Evolutionary conservation across 1,140 invertebrate genomes (phyloP).

Genomic region (Zaprionus taronus): DNA sequence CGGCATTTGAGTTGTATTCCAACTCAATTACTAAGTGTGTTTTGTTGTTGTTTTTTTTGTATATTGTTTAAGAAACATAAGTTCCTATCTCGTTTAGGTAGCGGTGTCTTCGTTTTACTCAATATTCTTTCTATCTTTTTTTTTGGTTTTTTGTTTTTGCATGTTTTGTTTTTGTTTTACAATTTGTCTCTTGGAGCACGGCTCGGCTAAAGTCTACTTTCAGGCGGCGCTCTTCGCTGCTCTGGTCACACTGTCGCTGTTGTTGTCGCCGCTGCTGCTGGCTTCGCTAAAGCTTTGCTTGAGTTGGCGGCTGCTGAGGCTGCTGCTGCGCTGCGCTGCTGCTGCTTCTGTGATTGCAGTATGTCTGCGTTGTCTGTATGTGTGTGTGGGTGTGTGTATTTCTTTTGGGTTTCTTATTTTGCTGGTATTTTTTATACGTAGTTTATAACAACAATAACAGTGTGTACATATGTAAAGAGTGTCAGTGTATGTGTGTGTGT

Average conservation of each 20-base stretch:
- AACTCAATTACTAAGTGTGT: constrained; percentile 33
- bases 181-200: constrained; percentile 71
- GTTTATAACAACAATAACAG: constrained; percentile 76
- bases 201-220: constrained; percentile 65
- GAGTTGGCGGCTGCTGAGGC: constrained; percentile 43
- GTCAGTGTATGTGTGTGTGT: constrained; percentile 27
- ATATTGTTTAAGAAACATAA: constrained; percentile 48
- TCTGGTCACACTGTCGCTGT: constrained; percentile 56
- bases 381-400: constrained; percentile 43
- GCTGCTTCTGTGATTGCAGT: constrained; percentile 24
- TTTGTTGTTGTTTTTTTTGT: constrained; percentile 31
- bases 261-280: constrained; percentile 47
- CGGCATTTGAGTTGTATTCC: constrained; percentile 25
- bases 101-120: constrained; percentile 42
- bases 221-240: constrained; percentile 57
- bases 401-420: constrained; percentile 9
- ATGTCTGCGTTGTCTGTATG: constrained; percentile 35
- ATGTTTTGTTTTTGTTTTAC: constrained; percentile 8
- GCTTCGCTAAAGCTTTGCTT: constrained; percentile 54
- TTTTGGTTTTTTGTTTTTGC: constrained; percentile 12
- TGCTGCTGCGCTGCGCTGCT: constrained; percentile 51
- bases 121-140: constrained; percentile 17
- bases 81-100: constrained; percentile 42
- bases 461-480: constrained; percentile 31
- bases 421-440: constrained; percentile 48